Percentiles rank a stretch among this genome's conserved stretches.
phyloP scores from a whole-genome alignment of 2,797 vertebrate genomes.

The Sylvia borin region DNA sequence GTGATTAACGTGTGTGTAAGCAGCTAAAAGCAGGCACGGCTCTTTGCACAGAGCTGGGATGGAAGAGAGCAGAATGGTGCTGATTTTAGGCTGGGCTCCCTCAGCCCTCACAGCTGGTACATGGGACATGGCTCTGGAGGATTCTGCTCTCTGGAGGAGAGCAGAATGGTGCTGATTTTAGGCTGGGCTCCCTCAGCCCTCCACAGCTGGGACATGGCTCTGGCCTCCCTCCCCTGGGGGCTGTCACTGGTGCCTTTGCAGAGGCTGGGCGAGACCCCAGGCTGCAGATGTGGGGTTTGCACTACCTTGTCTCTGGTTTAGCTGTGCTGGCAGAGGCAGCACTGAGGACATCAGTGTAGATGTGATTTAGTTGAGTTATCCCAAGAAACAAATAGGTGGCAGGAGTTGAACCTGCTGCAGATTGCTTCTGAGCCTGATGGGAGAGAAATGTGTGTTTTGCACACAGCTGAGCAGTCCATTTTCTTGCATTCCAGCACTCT shows the following conservation, averaged over 20 bases:
- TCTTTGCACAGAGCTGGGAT: background rate
- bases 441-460: background rate
- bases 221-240: rapidly evolving
- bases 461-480: background rate
- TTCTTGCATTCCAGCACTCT: background rate
- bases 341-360: background rate
- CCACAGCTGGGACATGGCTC: background rate
- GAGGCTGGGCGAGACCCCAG: background rate
- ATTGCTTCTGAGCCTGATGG: background rate
- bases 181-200: too few species aligned
- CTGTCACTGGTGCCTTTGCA: background rate
- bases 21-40: background rate
- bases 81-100: too few species aligned
- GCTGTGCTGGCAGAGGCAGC: background rate
- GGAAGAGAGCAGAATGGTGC: background rate
- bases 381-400: background rate
- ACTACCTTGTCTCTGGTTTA: background rate
- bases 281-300: background rate
- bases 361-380: background rate
- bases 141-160: too few species aligned
- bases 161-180: background rate
- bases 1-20: rapidly evolving
- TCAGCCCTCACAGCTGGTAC: background rate
- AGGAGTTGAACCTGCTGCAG: background rate
- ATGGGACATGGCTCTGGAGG: background rate